phyloP scores from a whole-genome alignment of 2,797 vertebrate genomes.

The Enteromius unitaeniatus region DNA sequence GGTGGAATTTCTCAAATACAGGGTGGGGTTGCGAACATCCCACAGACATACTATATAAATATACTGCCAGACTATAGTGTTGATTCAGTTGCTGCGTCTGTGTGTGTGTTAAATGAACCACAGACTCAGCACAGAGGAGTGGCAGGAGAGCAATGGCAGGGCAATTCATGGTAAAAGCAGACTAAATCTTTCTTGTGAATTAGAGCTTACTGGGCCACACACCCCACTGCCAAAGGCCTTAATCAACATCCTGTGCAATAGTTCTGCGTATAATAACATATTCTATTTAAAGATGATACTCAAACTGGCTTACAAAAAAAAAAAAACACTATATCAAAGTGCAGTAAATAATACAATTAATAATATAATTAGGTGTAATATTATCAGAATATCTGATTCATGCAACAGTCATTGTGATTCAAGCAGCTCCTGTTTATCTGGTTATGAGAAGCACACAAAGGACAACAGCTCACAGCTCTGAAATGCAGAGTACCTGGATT shows the following conservation, averaged over 20 bases:
- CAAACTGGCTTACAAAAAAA: neutral
- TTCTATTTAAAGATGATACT: constrained; percentile 12
- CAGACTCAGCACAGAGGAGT: constrained; percentile 37
- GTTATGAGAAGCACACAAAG: constrained; percentile 7
- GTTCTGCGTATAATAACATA: neutral
- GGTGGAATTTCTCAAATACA: constrained; percentile 53
- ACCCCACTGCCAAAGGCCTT: constrained; percentile 28
- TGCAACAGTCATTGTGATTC: neutral
- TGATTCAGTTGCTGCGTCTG: constrained; percentile 46
- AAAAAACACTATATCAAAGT: neutral
- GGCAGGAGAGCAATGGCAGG: constrained; percentile 13
- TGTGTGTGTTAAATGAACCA: constrained; percentile 39
- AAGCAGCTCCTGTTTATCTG: neutral
- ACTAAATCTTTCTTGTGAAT: constrained; percentile 40
- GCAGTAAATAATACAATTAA: neutral
- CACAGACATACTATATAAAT: constrained; percentile 54
- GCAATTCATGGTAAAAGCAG: constrained; percentile 34
- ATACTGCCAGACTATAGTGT: constrained; percentile 43
- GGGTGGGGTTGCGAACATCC: constrained; percentile 52
- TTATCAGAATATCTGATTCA: neutral
- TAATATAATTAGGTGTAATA: neutral
- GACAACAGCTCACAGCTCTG: constrained; percentile 19
- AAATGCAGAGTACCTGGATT: constrained; percentile 26
- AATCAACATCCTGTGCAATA: constrained; percentile 7
- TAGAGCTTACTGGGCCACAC: constrained; percentile 47